Evolutionary conservation across 2,888 invertebrate species (phyloP), one percentile per base, ranked within the genome.

Genomic region (Trachelus troglodyta): DNA sequence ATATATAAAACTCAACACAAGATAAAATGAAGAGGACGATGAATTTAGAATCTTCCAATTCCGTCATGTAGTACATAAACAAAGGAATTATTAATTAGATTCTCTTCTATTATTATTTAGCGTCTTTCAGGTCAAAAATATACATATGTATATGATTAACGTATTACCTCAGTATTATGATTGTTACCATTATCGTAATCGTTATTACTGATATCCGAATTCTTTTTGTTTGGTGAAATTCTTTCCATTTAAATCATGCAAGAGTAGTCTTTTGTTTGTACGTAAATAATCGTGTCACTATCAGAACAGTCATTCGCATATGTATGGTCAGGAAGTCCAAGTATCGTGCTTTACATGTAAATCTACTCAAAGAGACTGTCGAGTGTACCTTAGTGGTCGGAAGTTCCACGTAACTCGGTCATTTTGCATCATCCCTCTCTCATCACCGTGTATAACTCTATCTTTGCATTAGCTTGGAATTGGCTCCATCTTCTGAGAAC

Each of bases 401-500:
- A 23, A 23, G 56, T 56, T 56, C 23, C 56, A 56, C 56, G 56
- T 56, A 56, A 56, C 23, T 23, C 56, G 23, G 56, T 56, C 9
- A 56, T 56, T 56, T 56, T 56, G 23, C 56, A 56, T 56, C 56
- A 56, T 56, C 23, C 23, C 23, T 56, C 23, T 23, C 56, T 56
- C 23, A 56, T 56, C 6, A 56, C 23, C 23, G 23, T 23, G 56
- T 56, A 15, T 56, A 56, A 34, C 34, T 34, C 56, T 34, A 74
- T 34, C 30, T 34, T 34, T 23, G 69, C 30, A 76, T 12, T 6
- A 15, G 15, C 30, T 35, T 34, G 35, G n/a, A 40, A n/a, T 34
- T 15, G 77, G 40, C 74, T 69, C 78, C 78, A 15, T 76, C 71
- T 30, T 33, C 76, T 82, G 84, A 84, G 80, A 76, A 79, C 79